These are phyloP conservation scores for Menidia beryllina DNA, from an alignment of 2,113 vertebrate species.

Conservation along the genomic window DNA sequence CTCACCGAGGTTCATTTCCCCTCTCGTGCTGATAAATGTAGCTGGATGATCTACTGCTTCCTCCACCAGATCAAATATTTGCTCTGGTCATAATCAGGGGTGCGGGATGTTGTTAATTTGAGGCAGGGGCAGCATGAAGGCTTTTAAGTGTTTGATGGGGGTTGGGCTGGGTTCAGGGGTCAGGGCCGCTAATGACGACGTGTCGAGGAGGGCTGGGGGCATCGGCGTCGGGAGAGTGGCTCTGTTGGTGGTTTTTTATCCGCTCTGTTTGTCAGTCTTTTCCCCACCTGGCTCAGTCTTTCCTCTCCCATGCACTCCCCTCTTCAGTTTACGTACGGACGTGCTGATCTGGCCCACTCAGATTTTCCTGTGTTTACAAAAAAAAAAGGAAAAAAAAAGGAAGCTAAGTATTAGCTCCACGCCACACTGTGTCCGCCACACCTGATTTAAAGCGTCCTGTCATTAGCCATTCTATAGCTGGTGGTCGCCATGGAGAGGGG, in stretches of 20 bases:
- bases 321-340: conserved; percentile 58
- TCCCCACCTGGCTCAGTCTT: neutral
- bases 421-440: conserved; percentile 59
- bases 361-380: conserved; percentile 74
- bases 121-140: conserved; percentile 62
- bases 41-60: conserved; percentile 70
- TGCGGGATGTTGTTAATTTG: conserved; percentile 78
- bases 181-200: conserved; percentile 76
- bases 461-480: conserved; percentile 66
- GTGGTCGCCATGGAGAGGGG: conserved; percentile 54
- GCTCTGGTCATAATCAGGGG: conserved; percentile 66
- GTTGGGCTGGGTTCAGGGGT: conserved; percentile 75
- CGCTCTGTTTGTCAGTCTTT: conserved; percentile 15
- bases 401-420: conserved; percentile 66
- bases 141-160: conserved; percentile 75
- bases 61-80: conserved; percentile 74
- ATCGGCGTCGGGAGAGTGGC: conserved; percentile 53
- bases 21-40: conserved; percentile 66
- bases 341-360: conserved; percentile 70
- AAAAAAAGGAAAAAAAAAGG: too few relatives aligned
- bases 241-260: conserved; percentile 68
- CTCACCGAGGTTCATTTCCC: conserved; percentile 67
- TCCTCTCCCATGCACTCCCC: conserved; percentile 17
- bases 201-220: conserved; percentile 66
- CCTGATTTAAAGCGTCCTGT: conserved; percentile 69